Conservation (phyloP, 2,888 invertebrate species). For the Rhagonycha fulva region DNA sequence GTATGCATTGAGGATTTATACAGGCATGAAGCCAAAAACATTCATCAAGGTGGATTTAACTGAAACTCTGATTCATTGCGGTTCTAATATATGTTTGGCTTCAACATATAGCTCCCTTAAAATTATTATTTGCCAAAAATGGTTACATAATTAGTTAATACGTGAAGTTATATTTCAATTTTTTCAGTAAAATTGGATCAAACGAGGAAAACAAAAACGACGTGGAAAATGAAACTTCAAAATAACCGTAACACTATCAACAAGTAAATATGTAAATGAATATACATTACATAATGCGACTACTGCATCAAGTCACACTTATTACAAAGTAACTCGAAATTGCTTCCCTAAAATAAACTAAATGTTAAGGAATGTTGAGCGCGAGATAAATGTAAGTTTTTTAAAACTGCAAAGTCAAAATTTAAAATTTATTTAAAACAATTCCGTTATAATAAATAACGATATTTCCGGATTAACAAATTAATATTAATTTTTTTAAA, state of each 20-base stretch:
- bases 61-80: constrained; percentile 58
- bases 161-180: neutral
- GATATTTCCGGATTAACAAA: neutral
- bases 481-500: neutral
- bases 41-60: constrained; percentile 60
- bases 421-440: neutral
- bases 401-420: neutral
- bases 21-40: constrained; percentile 59
- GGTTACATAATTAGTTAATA: constrained; percentile 42
- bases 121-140: constrained; percentile 54
- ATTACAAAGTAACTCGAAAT: neutral
- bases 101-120: constrained; percentile 49
- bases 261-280: neutral
- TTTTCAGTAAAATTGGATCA: neutral
- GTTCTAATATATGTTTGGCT: constrained; percentile 56
- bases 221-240: neutral
- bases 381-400: neutral
- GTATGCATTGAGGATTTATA: constrained; percentile 59
- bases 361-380: neutral
- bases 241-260: neutral
- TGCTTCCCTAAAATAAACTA: neutral
- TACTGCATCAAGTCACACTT: neutral
- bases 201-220: neutral
- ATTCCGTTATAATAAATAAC: neutral
- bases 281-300: neutral